These are phyloP conservation scores for Enteromius radiatus DNA, from an alignment of 2,797 vertebrate species.

Conservation along the genomic window DNA sequence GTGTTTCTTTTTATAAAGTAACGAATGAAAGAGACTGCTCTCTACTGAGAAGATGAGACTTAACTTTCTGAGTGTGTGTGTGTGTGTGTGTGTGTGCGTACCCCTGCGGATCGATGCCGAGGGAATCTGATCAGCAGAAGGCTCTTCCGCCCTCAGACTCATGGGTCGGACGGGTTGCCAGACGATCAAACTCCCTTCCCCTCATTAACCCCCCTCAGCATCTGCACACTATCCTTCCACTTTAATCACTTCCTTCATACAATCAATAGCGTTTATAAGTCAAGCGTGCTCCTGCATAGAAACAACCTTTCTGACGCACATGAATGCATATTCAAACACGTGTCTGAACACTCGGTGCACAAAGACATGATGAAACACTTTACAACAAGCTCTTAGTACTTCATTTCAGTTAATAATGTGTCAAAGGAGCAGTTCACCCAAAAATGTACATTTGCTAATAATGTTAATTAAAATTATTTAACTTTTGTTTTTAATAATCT, in stretches of 20 bases:
- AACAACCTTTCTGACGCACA: slow-evolving; percentile 5
- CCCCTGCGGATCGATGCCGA: background rate
- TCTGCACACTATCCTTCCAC: slow-evolving; percentile 64
- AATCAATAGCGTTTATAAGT: slow-evolving; percentile 41
- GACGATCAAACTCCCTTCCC: slow-evolving; percentile 30
- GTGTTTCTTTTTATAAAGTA: background rate
- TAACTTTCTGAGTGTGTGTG: background rate
- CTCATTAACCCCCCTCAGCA: slow-evolving; percentile 32
- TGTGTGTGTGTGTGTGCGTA: background rate
- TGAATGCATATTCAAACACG: background rate
- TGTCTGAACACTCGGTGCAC: background rate
- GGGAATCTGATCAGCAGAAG: slow-evolving; percentile 40
- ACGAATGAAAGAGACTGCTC: background rate
- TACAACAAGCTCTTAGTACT: background rate
- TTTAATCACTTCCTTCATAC: slow-evolving; percentile 65
- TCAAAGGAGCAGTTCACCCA: background rate
- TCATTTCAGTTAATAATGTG: background rate
- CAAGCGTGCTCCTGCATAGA: slow-evolving; percentile 27
- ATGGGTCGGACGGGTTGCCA: slow-evolving; percentile 20
- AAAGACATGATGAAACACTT: background rate
- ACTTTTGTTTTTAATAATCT: background rate
- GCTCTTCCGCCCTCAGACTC: slow-evolving; percentile 28
- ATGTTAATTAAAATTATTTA: background rate
- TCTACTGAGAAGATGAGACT: background rate
- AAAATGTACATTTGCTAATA: background rate